These are phyloP conservation scores for Meriones psammophilus DNA, from an alignment of 2,797 vertebrate species.

Conservation along the genomic window DNA sequence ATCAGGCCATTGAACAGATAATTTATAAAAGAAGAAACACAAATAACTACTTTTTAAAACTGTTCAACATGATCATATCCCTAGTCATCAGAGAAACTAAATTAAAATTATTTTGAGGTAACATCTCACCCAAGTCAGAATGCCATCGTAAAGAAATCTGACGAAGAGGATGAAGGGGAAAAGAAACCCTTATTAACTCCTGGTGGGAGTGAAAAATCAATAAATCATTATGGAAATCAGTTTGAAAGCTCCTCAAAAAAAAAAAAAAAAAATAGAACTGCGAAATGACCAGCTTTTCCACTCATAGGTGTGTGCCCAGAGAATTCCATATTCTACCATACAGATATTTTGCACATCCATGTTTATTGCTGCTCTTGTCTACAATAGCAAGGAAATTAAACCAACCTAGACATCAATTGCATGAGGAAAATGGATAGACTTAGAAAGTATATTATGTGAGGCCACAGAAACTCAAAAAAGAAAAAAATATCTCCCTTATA, in stretches of 20 bases:
- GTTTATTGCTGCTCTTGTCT: background rate
- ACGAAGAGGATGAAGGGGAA: background rate
- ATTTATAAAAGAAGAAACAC: background rate
- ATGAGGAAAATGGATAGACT: background rate
- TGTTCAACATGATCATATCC: background rate
- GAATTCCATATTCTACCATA: background rate
- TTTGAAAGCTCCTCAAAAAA: background rate
- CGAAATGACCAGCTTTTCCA: background rate
- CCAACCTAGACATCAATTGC: background rate
- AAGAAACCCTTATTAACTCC: background rate
- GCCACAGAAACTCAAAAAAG: background rate
- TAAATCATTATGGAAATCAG: background rate
- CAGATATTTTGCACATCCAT: background rate
- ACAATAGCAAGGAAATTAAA: background rate
- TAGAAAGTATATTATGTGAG: background rate
- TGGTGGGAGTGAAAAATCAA: background rate
- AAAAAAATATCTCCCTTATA: background rate
- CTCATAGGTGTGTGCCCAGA: background rate
- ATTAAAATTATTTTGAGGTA: background rate
- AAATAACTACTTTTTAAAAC: background rate
- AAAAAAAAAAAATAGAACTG: background rate
- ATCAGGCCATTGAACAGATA: background rate
- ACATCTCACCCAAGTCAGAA: background rate
- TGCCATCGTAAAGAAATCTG: background rate
- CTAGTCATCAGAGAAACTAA: background rate